phyloP scores from a whole-genome alignment of 2,888 invertebrate genomes.

The Orthonychiurus folsomi region DNA sequence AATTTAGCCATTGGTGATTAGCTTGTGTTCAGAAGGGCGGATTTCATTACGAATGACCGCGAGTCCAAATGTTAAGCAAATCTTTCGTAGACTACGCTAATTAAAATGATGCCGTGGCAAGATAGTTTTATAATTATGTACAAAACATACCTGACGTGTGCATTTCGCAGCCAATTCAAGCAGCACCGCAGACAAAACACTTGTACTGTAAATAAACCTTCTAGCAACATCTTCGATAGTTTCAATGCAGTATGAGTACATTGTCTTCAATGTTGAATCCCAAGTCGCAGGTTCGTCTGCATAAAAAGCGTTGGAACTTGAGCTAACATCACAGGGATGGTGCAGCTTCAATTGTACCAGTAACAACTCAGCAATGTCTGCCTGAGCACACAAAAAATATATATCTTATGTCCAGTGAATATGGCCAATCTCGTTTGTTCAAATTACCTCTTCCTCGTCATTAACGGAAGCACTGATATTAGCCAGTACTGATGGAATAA shows the following conservation, averaged over 20 bases:
- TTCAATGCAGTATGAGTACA: constrained; percentile 31
- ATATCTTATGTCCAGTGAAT: neutral
- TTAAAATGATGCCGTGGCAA: no score
- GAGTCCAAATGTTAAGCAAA: no score
- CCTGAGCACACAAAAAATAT: neutral
- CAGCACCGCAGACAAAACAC: constrained; percentile 17
- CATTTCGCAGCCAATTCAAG: constrained; percentile 30
- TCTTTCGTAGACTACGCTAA: no score
- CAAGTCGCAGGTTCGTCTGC: constrained; percentile 24
- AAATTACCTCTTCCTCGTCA: constrained; percentile 24
- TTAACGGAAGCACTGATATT: constrained; percentile 9
- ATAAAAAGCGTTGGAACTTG: constrained; percentile 25
- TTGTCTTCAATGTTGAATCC: constrained; percentile 24
- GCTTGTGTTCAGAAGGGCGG: no score
- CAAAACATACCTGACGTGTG: constrained; percentile 32
- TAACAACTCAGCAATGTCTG: constrained; percentile 44
- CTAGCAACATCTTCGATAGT: constrained; percentile 26
- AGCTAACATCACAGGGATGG: constrained; percentile 44
- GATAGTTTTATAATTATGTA: no score
- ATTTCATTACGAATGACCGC: no score
- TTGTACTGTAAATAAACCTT: constrained; percentile 9
- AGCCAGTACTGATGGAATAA: constrained; percentile 25
- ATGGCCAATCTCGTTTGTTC: neutral
- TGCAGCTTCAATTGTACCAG: constrained; percentile 50
- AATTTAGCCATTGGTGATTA: no score